Evolutionary conservation across 2,113 vertebrate genomes (phyloP).

Genomic region (Pangasianodon hypophthalmus): DNA sequence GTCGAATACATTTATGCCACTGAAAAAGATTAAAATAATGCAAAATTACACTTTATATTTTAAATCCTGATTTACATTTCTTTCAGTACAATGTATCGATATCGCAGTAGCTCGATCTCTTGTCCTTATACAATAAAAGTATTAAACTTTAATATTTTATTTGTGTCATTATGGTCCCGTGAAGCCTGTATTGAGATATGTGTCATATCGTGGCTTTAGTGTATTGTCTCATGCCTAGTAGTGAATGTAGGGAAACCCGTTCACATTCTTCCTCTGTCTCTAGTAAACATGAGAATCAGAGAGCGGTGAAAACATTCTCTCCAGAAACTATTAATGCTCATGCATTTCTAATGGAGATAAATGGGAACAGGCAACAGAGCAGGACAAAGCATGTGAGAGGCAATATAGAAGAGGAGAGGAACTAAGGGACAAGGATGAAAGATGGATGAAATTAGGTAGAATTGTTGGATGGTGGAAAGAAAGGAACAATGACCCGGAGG

Average conservation of each 20-base stretch:
- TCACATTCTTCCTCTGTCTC: background rate
- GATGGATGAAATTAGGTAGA: conserved; percentile 44
- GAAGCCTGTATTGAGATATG: background rate
- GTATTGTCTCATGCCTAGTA: too few species aligned
- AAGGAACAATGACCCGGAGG: conserved; percentile 27
- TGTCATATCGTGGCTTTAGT: background rate
- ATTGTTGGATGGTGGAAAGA: conserved; percentile 26
- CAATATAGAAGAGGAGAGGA: conserved; percentile 8
- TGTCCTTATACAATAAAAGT: background rate
- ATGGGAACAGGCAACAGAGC: conserved; percentile 35
- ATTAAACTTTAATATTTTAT: background rate
- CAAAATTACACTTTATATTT: background rate
- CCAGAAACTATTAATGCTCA: conserved; percentile 42
- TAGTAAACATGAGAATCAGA: conserved; percentile 8
- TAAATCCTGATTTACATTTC: background rate
- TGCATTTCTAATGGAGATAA: conserved; percentile 52
- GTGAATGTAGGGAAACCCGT: background rate
- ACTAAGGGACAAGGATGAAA: conserved; percentile 32
- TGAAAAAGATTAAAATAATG: background rate
- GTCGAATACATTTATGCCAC: background rate
- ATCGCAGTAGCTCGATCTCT: background rate
- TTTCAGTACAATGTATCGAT: background rate
- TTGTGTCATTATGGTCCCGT: too few species aligned
- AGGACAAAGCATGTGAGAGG: background rate
- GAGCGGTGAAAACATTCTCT: conserved; percentile 5